Percentiles rank a stretch among this genome's conserved stretches.
These are phyloP conservation scores for Pangasius macronema DNA, from an alignment of 2,797 vertebrate genomes.

Conservation along the genomic window DNA sequence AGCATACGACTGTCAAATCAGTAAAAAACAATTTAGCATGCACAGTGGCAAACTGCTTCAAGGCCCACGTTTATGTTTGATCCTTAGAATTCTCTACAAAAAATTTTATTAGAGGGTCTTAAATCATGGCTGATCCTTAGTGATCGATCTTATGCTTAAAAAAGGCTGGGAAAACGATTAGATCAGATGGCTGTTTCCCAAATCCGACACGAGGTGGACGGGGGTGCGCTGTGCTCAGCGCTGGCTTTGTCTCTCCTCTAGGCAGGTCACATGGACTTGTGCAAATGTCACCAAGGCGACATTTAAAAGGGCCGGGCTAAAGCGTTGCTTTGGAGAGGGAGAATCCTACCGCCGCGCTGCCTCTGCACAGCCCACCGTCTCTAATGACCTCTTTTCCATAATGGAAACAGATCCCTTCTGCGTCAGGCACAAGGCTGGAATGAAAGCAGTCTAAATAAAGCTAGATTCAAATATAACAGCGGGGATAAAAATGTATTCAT, in stretches of 20 bases:
- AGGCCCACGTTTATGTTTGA: background rate
- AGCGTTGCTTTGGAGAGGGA: slow-evolving; percentile 28
- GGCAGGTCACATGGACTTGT: slow-evolving; percentile 30
- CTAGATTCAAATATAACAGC: slow-evolving; percentile 41
- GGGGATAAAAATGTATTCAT: slow-evolving; percentile 25
- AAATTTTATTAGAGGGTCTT: background rate
- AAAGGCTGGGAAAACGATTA: background rate
- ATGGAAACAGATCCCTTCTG: slow-evolving; percentile 45
- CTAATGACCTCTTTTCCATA: slow-evolving; percentile 48
- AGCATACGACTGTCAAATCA: background rate
- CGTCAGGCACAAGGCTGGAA: slow-evolving; percentile 36
- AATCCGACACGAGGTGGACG: slow-evolving; percentile 7
- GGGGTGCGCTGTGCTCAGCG: background rate
- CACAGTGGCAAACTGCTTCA: background rate
- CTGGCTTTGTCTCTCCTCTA: slow-evolving; percentile 9
- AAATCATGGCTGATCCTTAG: slow-evolving; percentile 3
- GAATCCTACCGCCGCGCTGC: slow-evolving; percentile 11
- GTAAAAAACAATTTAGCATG: background rate
- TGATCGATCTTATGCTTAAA: slow-evolving; percentile 8
- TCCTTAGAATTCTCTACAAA: background rate
- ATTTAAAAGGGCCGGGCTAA: slow-evolving; percentile 42
- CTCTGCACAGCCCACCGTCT: slow-evolving; percentile 16
- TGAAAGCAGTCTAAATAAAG: slow-evolving; percentile 48
- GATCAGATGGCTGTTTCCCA: background rate
- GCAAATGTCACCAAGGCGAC: slow-evolving; percentile 42